Conservation (phyloP, 1,140 invertebrate genomes). For the Campoletis sonorensis region DNA sequence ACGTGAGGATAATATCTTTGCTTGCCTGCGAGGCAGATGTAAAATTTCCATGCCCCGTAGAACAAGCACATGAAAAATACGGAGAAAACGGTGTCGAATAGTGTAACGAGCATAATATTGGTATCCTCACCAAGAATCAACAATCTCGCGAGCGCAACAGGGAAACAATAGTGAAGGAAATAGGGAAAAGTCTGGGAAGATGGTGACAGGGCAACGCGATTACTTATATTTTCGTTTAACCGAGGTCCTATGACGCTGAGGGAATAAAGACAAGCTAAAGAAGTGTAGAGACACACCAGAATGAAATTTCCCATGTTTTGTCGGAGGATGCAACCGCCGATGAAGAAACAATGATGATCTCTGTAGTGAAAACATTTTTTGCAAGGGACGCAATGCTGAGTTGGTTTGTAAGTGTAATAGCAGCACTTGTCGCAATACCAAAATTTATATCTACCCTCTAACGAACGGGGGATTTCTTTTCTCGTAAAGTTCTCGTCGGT, state of each 20-base stretch:
- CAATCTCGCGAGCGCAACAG: conserved; percentile 59
- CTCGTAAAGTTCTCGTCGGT: background rate
- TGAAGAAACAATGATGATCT: conserved; percentile 67
- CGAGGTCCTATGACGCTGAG: conserved; percentile 58
- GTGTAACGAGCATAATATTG: conserved; percentile 59
- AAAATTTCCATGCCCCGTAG: conserved; percentile 63
- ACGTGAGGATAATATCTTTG: conserved; percentile 59
- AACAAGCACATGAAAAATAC: conserved; percentile 58
- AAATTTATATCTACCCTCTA: conserved; percentile 51
- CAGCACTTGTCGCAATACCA: conserved; percentile 67
- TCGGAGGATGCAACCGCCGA: conserved; percentile 62
- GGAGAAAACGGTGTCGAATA: conserved; percentile 61
- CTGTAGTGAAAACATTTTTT: conserved; percentile 64
- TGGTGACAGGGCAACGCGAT: conserved; percentile 32
- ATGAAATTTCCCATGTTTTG: conserved; percentile 69
- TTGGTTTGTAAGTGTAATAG: conserved; percentile 60
- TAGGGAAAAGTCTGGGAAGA: conserved; percentile 53
- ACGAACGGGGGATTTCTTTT: background rate
- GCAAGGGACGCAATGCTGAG: conserved; percentile 62
- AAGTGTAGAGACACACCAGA: conserved; percentile 64
- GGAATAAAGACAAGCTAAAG: conserved; percentile 63
- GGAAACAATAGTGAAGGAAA: conserved; percentile 65
- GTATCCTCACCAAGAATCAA: conserved; percentile 54
- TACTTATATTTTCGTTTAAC: conserved; percentile 62
- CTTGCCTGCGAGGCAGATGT: conserved; percentile 58